Evolutionary conservation across 1,140 invertebrate species (phyloP), one percentile per base, ranked within the genome.

Genomic region (Lepidostoma basale): DNA sequence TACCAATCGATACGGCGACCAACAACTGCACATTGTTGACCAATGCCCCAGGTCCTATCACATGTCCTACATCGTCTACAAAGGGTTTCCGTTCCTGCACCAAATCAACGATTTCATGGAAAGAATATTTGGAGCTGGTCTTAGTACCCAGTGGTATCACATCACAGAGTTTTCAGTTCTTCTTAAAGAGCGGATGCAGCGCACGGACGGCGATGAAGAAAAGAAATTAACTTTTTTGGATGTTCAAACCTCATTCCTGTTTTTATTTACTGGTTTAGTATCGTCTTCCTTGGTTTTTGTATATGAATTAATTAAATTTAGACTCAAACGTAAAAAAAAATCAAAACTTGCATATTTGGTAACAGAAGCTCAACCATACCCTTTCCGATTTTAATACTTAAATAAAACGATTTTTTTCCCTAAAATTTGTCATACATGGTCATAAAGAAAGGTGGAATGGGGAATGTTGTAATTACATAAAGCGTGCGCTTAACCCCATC

Each of bases 41-140:
- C 77, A 83, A 10, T 84, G 81, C 72, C 77, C 78, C 8, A 63
- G 76, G 36, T 74, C 62, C 3, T 80, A 78, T 67, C 74, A 76
- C 69, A 65, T 83, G 3, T 74, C 76, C 0, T 81, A 79, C 59
- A 56, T 78, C 3, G 47, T 79, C n/a, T 74, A 63, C 47, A 52
- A 75, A 45, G 44, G 74, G 59, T 73, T 75, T 67, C 44, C 74
- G 56, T 75, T 74, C 72, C 33, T 75, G 22, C 9, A 49, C 8
- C 58, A 67, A 8, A 72, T 77, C 40, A 75, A 76, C 52, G 42
- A 45, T 8, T 47, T 70, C 45, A 25, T 74, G 18, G 36, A 49
- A 12, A 16, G 49, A 12, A 49, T 62, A 14, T 26, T 68, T 0
- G 47, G 65, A 36, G 67, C 56, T 23, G 73, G 73, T 28, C 36